These are phyloP conservation scores for Apotomis turbidana DNA, from an alignment of 2,888 invertebrate species.

Conservation along the genomic window DNA sequence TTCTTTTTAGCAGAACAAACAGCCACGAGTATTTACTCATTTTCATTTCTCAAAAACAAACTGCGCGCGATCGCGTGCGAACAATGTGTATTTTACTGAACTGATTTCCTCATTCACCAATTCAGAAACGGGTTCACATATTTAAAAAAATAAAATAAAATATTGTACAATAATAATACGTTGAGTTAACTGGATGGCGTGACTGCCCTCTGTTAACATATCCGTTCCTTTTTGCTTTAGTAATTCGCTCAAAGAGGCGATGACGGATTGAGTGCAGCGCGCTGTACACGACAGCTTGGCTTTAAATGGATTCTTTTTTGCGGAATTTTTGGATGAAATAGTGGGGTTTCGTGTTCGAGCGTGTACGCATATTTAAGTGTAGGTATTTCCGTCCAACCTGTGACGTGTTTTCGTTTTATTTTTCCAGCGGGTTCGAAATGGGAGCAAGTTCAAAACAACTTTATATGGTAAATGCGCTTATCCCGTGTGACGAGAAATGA, in stretches of 20 bases:
- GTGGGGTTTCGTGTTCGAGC: conserved; percentile 18
- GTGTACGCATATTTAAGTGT: conserved; percentile 33
- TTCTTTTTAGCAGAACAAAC: not conserved
- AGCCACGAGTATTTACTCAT: not conserved
- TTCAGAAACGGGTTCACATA: conserved; percentile 56
- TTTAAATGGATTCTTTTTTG: conserved; percentile 63
- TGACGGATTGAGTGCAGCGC: conserved; percentile 68
- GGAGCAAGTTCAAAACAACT: too few species aligned
- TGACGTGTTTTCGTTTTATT: conserved; percentile 18
- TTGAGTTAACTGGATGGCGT: conserved; percentile 77
- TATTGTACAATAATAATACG: conserved; percentile 79
- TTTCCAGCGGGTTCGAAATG: not conserved
- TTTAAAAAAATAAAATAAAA: conserved; percentile 74
- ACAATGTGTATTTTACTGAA: conserved; percentile 71
- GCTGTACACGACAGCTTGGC: conserved; percentile 54
- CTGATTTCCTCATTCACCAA: conserved; percentile 58
- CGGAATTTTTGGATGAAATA: conserved; percentile 53
- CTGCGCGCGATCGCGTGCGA: conserved; percentile 59
- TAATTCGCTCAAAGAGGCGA: conserved; percentile 51
- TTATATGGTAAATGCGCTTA: too few species aligned
- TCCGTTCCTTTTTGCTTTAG: conserved; percentile 56
- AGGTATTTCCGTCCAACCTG: conserved; percentile 16
- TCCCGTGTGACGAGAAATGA: too few species aligned
- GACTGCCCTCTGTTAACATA: conserved; percentile 78
- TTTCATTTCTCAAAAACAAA: conserved; percentile 19